phyloP scores from a whole-genome alignment of 2,888 invertebrate species.

The Phengaris arion region DNA sequence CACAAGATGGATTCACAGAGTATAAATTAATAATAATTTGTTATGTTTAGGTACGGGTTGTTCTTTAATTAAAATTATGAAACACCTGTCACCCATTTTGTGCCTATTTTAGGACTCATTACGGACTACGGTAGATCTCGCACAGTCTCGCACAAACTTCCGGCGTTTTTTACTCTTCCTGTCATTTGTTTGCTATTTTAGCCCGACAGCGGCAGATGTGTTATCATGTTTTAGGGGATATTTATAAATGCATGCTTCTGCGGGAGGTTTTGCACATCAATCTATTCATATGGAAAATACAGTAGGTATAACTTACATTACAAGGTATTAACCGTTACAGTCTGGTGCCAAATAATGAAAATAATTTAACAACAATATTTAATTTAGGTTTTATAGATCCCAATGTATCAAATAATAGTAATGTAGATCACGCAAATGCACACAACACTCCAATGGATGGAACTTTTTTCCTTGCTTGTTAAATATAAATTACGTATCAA shows the following conservation, averaged over 20 bases:
- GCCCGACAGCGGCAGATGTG: conserved; percentile 4
- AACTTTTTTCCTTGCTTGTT: too few relatives aligned
- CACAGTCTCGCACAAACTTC: conserved; percentile 5
- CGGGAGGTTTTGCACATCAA: neutral
- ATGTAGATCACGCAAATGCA: too few relatives aligned
- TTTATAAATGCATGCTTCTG: neutral
- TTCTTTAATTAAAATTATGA: neutral
- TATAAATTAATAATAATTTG: neutral
- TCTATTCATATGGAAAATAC: too few relatives aligned
- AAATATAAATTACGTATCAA: too few relatives aligned
- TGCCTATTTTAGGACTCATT: conserved; percentile 24
- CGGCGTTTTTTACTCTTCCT: conserved; percentile 18
- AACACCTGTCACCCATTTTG: neutral
- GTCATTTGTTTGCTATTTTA: conserved; percentile 20
- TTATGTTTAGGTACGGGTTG: neutral
- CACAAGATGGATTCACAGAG: neutral
- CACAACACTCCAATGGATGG: too few relatives aligned
- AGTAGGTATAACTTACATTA: too few relatives aligned
- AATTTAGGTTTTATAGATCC: too few relatives aligned
- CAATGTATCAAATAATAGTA: too few relatives aligned
- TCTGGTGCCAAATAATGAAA: too few relatives aligned
- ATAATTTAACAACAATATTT: too few relatives aligned
- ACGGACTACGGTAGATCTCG: neutral
- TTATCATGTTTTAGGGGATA: neutral
- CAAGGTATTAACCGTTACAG: too few relatives aligned